Conservation (phyloP, 2,888 invertebrate genomes). For the Hoplodrina blanda region DNA sequence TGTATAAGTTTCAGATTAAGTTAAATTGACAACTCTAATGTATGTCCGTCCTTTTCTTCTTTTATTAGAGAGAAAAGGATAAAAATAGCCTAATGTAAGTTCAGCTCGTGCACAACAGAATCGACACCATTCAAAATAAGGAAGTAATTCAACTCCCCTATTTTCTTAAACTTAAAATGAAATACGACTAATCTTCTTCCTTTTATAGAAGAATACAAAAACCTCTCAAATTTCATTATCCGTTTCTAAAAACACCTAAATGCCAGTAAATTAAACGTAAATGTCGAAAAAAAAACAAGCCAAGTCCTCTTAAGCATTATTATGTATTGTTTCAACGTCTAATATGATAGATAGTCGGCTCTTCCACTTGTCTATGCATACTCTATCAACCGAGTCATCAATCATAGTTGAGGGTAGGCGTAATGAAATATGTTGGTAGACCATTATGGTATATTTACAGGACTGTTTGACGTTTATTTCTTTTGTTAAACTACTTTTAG, state of each 20-base stretch:
- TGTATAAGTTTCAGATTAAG: no score
- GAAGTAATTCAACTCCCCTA: no score
- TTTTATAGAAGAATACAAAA: no score
- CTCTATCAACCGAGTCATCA: constrained; percentile 45
- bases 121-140: no score
- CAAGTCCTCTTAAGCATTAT: constrained; percentile 36
- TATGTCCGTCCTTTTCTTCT: neutral
- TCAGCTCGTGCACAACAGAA: no score
- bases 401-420: constrained; percentile 32
- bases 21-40: neutral
- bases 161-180: no score
- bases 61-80: neutral
- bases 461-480: neutral
- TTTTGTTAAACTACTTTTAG: neutral
- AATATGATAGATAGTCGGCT: constrained; percentile 51
- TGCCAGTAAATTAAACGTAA: neutral
- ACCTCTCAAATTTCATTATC: neutral
- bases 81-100: neutral
- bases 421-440: constrained; percentile 45
- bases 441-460: constrained; percentile 31
- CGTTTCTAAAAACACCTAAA: neutral
- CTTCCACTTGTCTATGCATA: constrained; percentile 49
- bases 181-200: no score
- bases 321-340: constrained; percentile 52
- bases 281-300: constrained; percentile 13